Evolutionary conservation across 1,140 invertebrate genomes (phyloP).

Genomic region (Mamestra configurata): DNA sequence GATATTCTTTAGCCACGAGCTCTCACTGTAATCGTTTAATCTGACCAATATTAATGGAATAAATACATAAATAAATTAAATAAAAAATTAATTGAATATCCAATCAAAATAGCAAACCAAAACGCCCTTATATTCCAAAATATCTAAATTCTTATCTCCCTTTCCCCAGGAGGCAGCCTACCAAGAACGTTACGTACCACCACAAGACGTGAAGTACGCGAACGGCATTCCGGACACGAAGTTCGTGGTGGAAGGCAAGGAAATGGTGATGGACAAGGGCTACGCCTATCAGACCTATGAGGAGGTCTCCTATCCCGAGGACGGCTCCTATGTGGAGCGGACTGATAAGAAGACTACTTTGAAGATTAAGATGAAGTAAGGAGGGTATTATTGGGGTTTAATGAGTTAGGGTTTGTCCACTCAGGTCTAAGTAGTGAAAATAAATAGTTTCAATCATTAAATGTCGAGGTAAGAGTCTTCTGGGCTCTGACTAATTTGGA

Average conservation of each 20-base stretch:
- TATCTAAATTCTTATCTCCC: not conserved
- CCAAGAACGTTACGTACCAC: slow-evolving; percentile 57
- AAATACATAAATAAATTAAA: no score
- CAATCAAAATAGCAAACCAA: no score
- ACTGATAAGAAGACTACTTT: slow-evolving; percentile 74
- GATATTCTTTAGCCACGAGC: no score
- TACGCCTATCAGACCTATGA: slow-evolving; percentile 76
- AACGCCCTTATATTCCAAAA: no score
- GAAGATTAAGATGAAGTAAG: slow-evolving; percentile 78
- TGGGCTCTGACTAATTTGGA: no score
- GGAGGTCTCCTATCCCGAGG: slow-evolving; percentile 65
- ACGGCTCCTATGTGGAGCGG: slow-evolving; percentile 70
- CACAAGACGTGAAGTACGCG: slow-evolving; percentile 63
- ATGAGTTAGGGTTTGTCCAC: not conserved
- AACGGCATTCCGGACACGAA: slow-evolving; percentile 72
- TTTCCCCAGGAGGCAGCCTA: slow-evolving; percentile 64
- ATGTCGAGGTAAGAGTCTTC: no score
- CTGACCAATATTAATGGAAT: no score
- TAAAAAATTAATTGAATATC: no score
- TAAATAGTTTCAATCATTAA: no score
- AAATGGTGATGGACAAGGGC: slow-evolving; percentile 69
- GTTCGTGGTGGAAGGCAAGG: slow-evolving; percentile 66
- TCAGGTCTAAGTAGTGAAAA: no score
- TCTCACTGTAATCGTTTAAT: no score
- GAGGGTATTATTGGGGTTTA: not conserved